Conservation (phyloP, 2,888 invertebrate species). For the Polyploca ridens region DNA sequence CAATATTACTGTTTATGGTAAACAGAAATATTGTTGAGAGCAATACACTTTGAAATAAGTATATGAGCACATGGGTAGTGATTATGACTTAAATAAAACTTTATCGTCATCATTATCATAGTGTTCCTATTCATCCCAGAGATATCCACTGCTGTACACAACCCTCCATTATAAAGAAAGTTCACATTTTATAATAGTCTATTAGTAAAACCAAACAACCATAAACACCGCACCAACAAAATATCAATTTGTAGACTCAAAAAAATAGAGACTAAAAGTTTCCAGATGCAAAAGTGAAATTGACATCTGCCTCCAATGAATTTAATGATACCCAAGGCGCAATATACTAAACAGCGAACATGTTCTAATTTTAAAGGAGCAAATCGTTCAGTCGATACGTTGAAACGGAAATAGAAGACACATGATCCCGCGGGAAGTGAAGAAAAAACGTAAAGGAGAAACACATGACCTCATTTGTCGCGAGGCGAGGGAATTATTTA, state of each 20-base stretch:
- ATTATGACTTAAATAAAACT: neutral
- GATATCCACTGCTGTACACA: too few relatives aligned
- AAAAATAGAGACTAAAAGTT: slow-evolving; percentile 50
- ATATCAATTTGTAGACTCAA: slow-evolving; percentile 45
- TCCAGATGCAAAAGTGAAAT: slow-evolving; percentile 65
- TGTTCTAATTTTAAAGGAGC: slow-evolving; percentile 79
- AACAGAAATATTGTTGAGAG: too few relatives aligned
- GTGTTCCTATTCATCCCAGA: neutral
- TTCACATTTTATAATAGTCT: too few relatives aligned
- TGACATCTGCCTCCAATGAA: slow-evolving; percentile 72
- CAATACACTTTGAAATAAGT: too few relatives aligned
- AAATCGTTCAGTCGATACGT: slow-evolving; percentile 79
- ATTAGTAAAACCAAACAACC: slow-evolving; percentile 18
- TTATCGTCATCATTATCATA: neutral
- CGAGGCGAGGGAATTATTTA: slow-evolving; percentile 79
- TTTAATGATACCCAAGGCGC: slow-evolving; percentile 79
- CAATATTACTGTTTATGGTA: too few relatives aligned
- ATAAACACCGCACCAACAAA: slow-evolving; percentile 32
- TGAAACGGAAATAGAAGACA: slow-evolving; percentile 83
- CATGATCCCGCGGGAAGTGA: slow-evolving; percentile 82
- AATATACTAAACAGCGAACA: slow-evolving; percentile 81
- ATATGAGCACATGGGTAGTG: too few relatives aligned
- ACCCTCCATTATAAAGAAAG: too few relatives aligned
- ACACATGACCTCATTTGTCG: slow-evolving; percentile 85
- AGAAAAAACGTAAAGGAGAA: slow-evolving; percentile 81